phyloP scores from a whole-genome alignment of 2,113 vertebrate species.

The Serinus canaria region DNA sequence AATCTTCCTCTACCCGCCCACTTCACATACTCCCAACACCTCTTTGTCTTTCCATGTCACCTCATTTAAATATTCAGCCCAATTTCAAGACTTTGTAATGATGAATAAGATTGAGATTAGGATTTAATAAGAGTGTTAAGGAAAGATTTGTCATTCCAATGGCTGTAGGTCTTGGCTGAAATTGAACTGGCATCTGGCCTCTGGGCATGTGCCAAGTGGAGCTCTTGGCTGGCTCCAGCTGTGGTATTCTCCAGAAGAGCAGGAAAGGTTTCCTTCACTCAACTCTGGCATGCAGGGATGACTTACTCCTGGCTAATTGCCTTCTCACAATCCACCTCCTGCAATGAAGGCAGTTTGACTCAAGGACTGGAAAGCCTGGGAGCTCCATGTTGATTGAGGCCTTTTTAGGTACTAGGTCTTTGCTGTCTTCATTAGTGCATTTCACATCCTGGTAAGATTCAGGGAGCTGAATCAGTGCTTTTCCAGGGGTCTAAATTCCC shows the following conservation, averaged over 20 bases:
- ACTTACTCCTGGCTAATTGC: not conserved
- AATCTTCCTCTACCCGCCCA: not conserved
- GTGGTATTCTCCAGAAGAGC: not conserved
- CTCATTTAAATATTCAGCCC: conserved; percentile 76
- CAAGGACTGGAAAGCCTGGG: not conserved
- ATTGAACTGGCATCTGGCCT: conserved; percentile 57
- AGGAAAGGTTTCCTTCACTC: not conserved
- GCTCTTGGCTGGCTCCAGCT: not conserved
- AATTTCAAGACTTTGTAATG: conserved; percentile 76
- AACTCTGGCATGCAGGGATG: not conserved
- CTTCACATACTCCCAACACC: not conserved
- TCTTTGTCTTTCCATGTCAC: conserved; percentile 64
- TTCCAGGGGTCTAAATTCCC: not conserved
- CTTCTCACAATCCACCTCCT: not conserved
- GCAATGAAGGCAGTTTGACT: not conserved
- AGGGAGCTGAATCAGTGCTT: not conserved
- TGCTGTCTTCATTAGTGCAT: not conserved
- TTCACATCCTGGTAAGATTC: not conserved
- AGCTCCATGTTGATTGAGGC: fast-evolving
- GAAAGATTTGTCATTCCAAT: conserved; percentile 74
- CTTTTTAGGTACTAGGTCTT: not conserved
- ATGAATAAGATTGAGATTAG: conserved; percentile 78
- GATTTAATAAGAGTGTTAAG: conserved; percentile 75
- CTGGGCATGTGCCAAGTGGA: not conserved
- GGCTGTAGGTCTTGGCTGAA: conserved; percentile 61